These are phyloP conservation scores for Oncorhynchus tshawytscha DNA, from an alignment of 2,113 vertebrate species.

Conservation along the genomic window DNA sequence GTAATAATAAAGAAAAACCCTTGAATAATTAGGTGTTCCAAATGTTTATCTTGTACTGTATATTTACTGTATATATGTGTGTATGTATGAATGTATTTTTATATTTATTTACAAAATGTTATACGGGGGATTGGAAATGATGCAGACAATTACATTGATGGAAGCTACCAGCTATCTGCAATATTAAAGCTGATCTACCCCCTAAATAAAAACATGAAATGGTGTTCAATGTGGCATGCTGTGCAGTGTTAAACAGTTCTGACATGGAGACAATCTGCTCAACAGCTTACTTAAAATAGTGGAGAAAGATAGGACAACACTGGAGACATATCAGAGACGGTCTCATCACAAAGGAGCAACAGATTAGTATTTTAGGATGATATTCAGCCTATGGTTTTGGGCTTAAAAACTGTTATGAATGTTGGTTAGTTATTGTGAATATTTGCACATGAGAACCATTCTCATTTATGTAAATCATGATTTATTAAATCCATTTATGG, in stretches of 20 bases:
- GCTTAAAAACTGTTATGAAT: background rate
- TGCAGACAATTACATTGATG: no score
- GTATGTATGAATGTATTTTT: no score
- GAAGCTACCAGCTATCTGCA: no score
- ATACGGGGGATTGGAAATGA: no score
- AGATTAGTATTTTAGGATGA: background rate
- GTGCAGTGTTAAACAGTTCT: background rate
- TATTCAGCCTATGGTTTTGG: background rate
- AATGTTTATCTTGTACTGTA: no score
- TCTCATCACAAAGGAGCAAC: background rate
- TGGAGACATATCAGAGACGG: background rate
- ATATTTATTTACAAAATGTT: no score
- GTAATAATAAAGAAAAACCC: no score
- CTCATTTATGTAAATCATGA: background rate
- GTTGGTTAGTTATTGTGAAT: background rate
- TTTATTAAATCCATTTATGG: slow-evolving; percentile 6
- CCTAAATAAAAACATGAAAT: no score
- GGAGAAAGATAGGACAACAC: background rate
- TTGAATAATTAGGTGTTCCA: no score
- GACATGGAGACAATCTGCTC: slow-evolving; percentile 17
- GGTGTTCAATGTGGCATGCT: slow-evolving; percentile 6
- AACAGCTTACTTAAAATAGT: background rate
- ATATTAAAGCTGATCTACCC: no score
- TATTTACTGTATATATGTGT: no score
- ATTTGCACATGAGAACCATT: background rate